These are phyloP conservation scores for Drosophila oshimai DNA, from an alignment of 1,140 invertebrate species.

Conservation along the genomic window DNA sequence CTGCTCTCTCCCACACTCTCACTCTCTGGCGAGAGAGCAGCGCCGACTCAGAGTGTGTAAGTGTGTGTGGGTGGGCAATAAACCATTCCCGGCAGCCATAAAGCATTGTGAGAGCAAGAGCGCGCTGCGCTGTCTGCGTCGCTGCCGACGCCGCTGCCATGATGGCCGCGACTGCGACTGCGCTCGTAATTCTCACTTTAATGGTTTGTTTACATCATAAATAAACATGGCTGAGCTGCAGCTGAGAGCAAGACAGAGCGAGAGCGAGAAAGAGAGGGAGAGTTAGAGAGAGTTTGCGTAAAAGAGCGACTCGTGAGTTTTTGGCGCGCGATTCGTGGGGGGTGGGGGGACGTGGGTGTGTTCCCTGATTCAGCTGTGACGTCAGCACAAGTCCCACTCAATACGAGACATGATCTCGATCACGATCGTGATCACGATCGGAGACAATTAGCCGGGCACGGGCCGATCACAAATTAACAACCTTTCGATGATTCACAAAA, in stretches of 20 bases:
- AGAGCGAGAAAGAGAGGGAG: constrained; percentile 2
- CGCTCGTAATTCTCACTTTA: constrained; percentile 81
- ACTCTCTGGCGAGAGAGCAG: constrained; percentile 40
- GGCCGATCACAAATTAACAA: constrained; percentile 32
- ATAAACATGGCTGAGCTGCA: constrained; percentile 77
- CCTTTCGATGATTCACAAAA: constrained; percentile 11
- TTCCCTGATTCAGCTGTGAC: constrained; percentile 19
- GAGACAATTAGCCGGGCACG: constrained; percentile 36
- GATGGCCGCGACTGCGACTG: constrained; percentile 72
- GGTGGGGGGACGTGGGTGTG: neutral
- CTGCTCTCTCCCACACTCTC: constrained; percentile 47
- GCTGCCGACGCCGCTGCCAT: constrained; percentile 51
- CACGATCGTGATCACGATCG: constrained; percentile 41
- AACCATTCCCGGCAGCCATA: constrained; percentile 81
- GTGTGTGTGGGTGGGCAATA: constrained; percentile 58
- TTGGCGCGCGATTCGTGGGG: constrained; percentile 57
- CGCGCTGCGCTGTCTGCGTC: constrained; percentile 29
- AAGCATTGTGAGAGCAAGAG: constrained; percentile 67
- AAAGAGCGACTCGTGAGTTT: constrained; percentile 30
- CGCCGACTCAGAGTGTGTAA: constrained; percentile 33
- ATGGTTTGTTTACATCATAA: constrained; percentile 83
- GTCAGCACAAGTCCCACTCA: constrained; percentile 27
- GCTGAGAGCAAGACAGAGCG: constrained; percentile 21
- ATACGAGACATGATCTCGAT: constrained; percentile 44
- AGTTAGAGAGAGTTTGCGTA: constrained; percentile 21